Base-by-base conservation (phyloP, 2,113 vertebrate genomes). In the Larimichthys polyactis region DNA sequence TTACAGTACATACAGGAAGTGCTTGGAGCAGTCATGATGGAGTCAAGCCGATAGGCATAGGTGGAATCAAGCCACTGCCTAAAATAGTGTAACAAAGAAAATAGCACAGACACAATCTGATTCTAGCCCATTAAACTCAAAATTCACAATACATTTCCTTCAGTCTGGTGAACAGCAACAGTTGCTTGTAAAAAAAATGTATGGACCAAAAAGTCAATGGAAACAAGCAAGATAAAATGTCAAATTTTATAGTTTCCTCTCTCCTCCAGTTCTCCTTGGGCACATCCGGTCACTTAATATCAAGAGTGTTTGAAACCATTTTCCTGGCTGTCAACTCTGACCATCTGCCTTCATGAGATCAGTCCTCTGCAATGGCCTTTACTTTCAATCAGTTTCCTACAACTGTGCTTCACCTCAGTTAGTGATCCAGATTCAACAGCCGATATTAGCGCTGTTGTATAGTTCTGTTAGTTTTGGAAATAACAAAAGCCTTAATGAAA, bases 1-100 rank as follows among this genome's bases (percentile, higher is more conserved):
- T 85, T 87, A 77, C 54, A 75, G 75, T 36, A 62, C 78, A 67
- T 67, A 79, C 71, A 85, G 73, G 74, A 82, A 88, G 78, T 43
- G 74, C 75, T 82, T 11, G n/a, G 27, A 46, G 59, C 64, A 70
- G 52, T 57, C 19, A 24, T 44, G 44, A 58, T 49, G 32, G 68
- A 58, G 60, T 36, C 48, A 59, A 71, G 46, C 6, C 11, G 7
- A 69, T 32, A 49, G 64, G 71, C 43, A 58, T 64, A 85, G 54
- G 22, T 74, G 71, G 82, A 48, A 67, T 87, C 66, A 79, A 80
- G 79, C 71, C 76, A 65, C 40, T 19, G 44, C 69, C 22, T 52
- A 46, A 72, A 72, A 72, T n/a, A 20, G 70, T 43, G 7, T 58
- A 78, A 65, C 70, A 68, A 69, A 77, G 79, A 87, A 59, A 27